Evolutionary conservation across 2,113 vertebrate species (phyloP), one percentile per base, ranked within the genome.

Genomic region (Carollia perspicillata): DNA sequence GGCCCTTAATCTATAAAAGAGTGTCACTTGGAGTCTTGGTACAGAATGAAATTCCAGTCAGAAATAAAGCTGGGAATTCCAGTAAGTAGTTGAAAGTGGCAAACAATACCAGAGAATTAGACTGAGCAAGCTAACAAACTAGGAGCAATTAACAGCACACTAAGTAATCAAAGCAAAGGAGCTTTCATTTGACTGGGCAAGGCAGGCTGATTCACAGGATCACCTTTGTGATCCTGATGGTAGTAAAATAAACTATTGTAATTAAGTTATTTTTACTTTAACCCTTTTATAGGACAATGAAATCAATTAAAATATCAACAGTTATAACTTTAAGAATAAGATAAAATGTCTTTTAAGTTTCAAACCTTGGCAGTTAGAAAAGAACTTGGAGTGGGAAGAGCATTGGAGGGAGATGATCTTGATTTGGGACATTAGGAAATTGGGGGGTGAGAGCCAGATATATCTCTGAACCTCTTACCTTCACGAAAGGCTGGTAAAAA

Each of bases 211-310:
- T 63, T 99, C 99, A 88, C 99, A 99, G 98, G 99, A 99, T 97
- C 98, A 99, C 93, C 99, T 99, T 98, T 99, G 99, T 98, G 99
- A 99, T 97, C 99, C 99, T 87, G 99, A 99, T 83, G 99, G 99
- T 99, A 98, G 97, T 91, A 72, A 99, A 98, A 89, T 47, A 53
- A 66, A 40, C 58, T 80, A 5, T 58, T 96, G 0, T 93, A 37
- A 96, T 81, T 89, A 84, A 68, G 88, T 94, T 95, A 49, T 74
- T 72, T 96, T 84, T 80, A 44, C 40, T 69, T 71, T 44, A 90
- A 72, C 37, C 18, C 16, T 40, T 78, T 92, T 63, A 20, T 77
- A 81, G 90, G 84, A 88, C 17, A 60, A 20, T 74, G 49, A 65
- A 84, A 58, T 88, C 47, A 30, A 1, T 81, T 42, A 44, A 74